Percentiles rank a stretch among this genome's conserved stretches.
These are phyloP conservation scores for Vombatus ursinus DNA, from an alignment of 2,113 vertebrate species.

Conservation along the genomic window DNA sequence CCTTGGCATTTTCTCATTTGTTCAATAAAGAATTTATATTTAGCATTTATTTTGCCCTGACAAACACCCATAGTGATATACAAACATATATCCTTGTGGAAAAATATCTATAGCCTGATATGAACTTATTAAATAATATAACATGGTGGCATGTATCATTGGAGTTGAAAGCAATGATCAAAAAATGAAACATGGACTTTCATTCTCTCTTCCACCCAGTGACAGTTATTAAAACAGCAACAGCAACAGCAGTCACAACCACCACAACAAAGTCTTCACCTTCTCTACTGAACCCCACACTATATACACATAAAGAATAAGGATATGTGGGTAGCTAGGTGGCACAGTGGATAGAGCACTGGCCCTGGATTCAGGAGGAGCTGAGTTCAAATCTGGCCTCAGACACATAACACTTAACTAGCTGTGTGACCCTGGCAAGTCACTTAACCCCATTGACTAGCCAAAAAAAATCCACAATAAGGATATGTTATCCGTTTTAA, in stretches of 20 bases:
- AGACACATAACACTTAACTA: too few species aligned
- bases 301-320: neutral
- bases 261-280: neutral
- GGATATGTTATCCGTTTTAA: neutral
- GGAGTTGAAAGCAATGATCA: neutral
- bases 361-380: too few species aligned
- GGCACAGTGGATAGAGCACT: too few species aligned
- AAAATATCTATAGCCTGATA: neutral
- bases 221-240: neutral
- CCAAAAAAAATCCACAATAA: too few species aligned
- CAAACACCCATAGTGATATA: neutral
- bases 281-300: neutral
- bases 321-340: too few species aligned
- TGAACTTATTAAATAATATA: neutral
- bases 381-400: too few species aligned
- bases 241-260: neutral
- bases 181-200: neutral
- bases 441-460: too few species aligned
- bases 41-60: neutral
- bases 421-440: too few species aligned
- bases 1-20: neutral
- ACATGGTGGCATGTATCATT: neutral
- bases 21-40: neutral
- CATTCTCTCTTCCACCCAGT: neutral
- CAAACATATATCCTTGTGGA: neutral